phyloP scores from a whole-genome alignment of 2,113 vertebrate species.

The Leiothrix lutea region DNA sequence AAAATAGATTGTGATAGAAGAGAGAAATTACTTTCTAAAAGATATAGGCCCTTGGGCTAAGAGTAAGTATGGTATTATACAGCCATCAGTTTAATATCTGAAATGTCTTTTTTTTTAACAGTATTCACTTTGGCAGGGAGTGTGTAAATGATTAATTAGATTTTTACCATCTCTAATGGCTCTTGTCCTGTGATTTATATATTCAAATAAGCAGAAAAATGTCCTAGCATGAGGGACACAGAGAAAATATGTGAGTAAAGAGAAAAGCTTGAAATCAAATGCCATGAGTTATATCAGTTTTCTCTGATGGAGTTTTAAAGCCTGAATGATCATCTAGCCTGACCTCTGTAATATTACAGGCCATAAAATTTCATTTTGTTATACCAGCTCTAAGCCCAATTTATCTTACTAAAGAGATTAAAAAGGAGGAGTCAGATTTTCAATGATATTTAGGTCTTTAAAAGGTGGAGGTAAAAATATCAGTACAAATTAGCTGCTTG shows the following conservation, averaged over 20 bases:
- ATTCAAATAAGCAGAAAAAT: neutral
- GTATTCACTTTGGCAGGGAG: neutral
- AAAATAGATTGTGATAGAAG: constrained; percentile 22
- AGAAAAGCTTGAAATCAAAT: neutral
- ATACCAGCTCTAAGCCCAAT: neutral
- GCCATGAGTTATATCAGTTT: neutral
- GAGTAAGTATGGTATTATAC: neutral
- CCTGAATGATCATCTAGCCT: neutral
- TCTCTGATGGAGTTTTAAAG: constrained; percentile 12
- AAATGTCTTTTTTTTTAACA: constrained; percentile 32
- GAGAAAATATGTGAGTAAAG: neutral
- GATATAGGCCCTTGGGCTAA: neutral
- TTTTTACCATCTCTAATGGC: neutral
- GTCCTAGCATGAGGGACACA: neutral
- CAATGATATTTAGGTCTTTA: neutral
- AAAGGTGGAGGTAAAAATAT: neutral
- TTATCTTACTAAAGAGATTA: neutral
- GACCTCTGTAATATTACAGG: constrained; percentile 6
- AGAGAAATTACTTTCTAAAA: constrained; percentile 24
- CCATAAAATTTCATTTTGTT: neutral
- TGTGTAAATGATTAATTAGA: constrained; percentile 16
- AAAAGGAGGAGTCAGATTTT: neutral
- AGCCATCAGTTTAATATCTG: constrained; percentile 5
- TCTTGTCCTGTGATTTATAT: constrained; percentile 19
- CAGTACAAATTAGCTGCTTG: neutral